phyloP scores from a whole-genome alignment of 2,888 invertebrate genomes.

The Lasioglossum figueresi region DNA sequence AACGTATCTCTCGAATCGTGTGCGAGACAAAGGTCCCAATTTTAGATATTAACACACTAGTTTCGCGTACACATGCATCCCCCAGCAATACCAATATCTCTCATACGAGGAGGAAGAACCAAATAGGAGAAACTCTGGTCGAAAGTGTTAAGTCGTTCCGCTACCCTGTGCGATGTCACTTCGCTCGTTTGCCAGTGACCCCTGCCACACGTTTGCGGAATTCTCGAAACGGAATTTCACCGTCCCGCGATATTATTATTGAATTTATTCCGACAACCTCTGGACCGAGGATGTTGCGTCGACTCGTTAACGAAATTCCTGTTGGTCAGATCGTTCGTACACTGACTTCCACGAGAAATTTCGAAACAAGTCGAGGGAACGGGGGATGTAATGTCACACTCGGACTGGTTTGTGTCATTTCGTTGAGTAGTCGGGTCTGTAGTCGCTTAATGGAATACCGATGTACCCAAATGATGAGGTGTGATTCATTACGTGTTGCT shows the following conservation, averaged over 20 bases:
- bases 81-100: too few relatives aligned
- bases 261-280: background rate
- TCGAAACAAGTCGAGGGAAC: background rate
- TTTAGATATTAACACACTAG: too few relatives aligned
- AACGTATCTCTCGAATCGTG: too few relatives aligned
- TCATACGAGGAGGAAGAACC: background rate
- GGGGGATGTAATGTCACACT: background rate
- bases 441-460: constrained; percentile 9
- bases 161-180: background rate
- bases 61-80: too few relatives aligned
- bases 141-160: background rate
- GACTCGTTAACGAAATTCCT: background rate
- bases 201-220: background rate
- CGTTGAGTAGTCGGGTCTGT: background rate
- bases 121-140: background rate
- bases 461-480: constrained; percentile 1
- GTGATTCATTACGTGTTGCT: constrained; percentile 6
- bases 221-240: background rate
- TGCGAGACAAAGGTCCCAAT: too few relatives aligned
- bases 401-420: background rate
- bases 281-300: background rate
- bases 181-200: background rate
- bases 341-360: background rate
- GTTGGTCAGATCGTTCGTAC: background rate
- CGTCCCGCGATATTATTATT: background rate